Conservation (phyloP, 2,797 vertebrate species). For the Stomatorhinus walkeri region DNA sequence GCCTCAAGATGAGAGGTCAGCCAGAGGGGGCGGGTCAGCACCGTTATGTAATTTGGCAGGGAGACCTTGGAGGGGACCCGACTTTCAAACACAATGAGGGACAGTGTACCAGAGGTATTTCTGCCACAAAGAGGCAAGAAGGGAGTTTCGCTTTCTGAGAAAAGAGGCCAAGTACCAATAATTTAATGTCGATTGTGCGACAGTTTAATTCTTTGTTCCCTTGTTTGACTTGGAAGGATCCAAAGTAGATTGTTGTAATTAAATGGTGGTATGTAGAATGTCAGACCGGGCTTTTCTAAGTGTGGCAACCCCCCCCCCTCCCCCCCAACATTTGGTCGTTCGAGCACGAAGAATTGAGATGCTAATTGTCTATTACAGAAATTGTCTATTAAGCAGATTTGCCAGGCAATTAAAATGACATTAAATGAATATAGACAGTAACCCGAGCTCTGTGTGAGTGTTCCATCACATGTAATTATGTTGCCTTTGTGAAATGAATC, state of each 20-base stretch:
- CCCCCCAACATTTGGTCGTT: background rate
- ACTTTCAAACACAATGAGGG: conserved; percentile 26
- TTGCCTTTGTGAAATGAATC: conserved; percentile 45
- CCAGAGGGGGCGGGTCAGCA: conserved; percentile 33
- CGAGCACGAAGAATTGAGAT: background rate
- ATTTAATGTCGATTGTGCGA: background rate
- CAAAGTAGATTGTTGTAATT: background rate
- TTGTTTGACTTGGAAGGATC: background rate
- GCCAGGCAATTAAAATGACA: background rate
- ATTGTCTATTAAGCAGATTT: background rate
- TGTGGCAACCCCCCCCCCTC: background rate
- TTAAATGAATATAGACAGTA: background rate
- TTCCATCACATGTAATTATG: conserved; percentile 37
- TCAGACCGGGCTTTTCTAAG: background rate
- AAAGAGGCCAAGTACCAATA: background rate
- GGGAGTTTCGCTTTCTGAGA: background rate
- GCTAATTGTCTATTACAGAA: background rate
- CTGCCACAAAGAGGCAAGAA: background rate
- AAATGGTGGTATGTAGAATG: background rate
- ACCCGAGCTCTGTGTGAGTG: background rate
- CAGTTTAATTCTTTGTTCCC: background rate
- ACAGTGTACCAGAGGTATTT: background rate
- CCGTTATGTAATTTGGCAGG: conserved; percentile 55
- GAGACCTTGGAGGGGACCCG: conserved; percentile 52
- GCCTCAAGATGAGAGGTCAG: conserved; percentile 40